Evolutionary conservation across 2,888 invertebrate species (phyloP), one percentile per base, ranked within the genome.

Genomic region (Acleris holmiana): DNA sequence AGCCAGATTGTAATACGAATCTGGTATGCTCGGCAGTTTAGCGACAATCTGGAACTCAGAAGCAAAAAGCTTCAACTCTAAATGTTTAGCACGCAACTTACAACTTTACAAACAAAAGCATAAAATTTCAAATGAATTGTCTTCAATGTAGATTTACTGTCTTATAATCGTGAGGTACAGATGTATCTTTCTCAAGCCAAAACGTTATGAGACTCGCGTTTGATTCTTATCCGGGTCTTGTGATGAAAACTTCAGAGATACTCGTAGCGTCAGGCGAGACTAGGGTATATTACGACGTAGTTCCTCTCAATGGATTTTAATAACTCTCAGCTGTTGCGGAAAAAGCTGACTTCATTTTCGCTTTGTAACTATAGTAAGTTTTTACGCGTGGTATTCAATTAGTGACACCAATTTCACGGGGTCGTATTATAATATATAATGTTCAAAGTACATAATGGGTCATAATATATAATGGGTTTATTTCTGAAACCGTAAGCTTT

Each of bases 191-290:
- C 70, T 73, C 61, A 61, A 76, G 70, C 71, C 65, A 66, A 71
- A 73, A 73, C 67, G 76, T 74, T 74, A 76, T 70, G 76, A 70
- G 66, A 59, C 68, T 71, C 68, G 51, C 66, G 66, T 70, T 73
- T 72, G 71, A 73, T 74, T 71, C 67, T 73, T 69, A 61, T 67
- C 61, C 61, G 18, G 63, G 44, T 18, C 60, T 71, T 67, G 50
- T 70, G 70, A 76, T 74, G 71, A 70, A 72, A 71, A 70, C 66
- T 72, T 74, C 70, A 67, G 61, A 72, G 68, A 72, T 59, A n/a
- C n/a, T n/a, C n/a, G n/a, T n/a, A 67, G 67, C 70, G 47, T 29
- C 55, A 55, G 44, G 23, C 21, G n/a, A n/a, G 23, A 19, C 41
- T 35, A 15, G 40, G 21, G 55, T 55, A 44, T 41, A 44, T 55